Evolutionary conservation across 2,113 vertebrate genomes (phyloP).

Genomic region (Rhabdomys dilectus): DNA sequence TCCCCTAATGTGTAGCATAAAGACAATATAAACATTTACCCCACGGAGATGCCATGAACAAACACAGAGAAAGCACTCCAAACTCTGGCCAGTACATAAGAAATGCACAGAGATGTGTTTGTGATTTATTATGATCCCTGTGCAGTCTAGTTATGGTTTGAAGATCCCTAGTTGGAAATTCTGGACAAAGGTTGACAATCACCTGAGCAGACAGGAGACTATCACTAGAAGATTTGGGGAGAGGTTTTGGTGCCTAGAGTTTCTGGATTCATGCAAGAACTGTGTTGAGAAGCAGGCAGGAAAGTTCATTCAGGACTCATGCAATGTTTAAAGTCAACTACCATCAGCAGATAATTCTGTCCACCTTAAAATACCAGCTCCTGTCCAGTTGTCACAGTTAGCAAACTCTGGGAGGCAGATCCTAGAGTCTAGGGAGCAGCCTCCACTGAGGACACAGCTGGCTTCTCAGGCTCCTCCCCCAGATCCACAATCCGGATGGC

Average conservation of each 20-base stretch:
- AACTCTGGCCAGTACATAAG: background rate
- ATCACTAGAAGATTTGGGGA: background rate
- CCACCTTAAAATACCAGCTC: background rate
- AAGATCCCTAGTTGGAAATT: background rate
- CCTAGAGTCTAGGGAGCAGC: background rate
- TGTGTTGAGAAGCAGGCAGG: background rate
- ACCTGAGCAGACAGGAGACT: background rate
- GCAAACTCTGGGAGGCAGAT: background rate
- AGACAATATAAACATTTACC: background rate
- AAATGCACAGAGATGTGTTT: background rate
- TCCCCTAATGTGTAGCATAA: background rate
- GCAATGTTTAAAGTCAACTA: background rate
- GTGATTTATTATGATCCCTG: background rate
- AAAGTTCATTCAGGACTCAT: background rate
- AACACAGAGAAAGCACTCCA: background rate
- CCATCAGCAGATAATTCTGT: background rate
- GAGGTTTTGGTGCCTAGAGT: background rate
- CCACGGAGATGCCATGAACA: background rate
- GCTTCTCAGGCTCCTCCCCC: conserved; percentile 70
- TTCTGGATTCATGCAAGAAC: background rate
- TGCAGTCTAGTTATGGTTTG: background rate
- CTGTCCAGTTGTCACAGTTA: background rate
- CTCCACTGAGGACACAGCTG: background rate
- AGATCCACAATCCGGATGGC: conserved; percentile 77
- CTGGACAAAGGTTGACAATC: background rate